Base-by-base conservation (phyloP, 35 echinoderm and acorn worm species). In the Apostichopus japonicus region DNA sequence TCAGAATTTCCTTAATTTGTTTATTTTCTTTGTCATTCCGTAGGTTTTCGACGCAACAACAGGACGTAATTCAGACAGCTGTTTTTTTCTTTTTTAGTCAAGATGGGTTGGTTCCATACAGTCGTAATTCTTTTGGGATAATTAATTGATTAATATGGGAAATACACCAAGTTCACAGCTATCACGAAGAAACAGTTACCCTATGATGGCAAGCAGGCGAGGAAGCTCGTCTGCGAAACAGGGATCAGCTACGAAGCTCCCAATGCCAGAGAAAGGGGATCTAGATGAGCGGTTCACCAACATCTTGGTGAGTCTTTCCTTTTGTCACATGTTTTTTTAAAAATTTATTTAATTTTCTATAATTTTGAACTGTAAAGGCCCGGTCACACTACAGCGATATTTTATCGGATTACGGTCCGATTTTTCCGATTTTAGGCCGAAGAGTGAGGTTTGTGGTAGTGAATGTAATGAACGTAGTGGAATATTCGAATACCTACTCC, bases 281-380 rank as follows among this genome's bases (percentile, higher is more conserved):
- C 90, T 91, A 24, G 90, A 91, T 79, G 72, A 91, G 55, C 78
- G 90, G 55, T 91, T 91, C 52, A 91, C 90, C 6, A 91, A 77
- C 21, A 91, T 91, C 16, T 79, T 91, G 90, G 90, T 91, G 51
- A 91, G 90, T 91, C 2, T 75, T 75, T 6, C n/a, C 6, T 75
- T 14, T 21, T 75, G 71, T 23, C 33, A 44, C 33, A 44, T 44
- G 33, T 0, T 44, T 44, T 44, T 44, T 44, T 33, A 3, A 4
- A 44, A 44, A 44, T 44, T 44, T 44, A 4, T 44, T 44, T 1
- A 4, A 1, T 33, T 33, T 33, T 33, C 2, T 1, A 33, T 0
- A 33, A 44, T 4, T 44, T n/a, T n/a, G n/a, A n/a, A n/a, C n/a
- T n/a, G n/a, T n/a, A n/a, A n/a, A n/a, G n/a, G n/a, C n/a, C n/a